These are phyloP conservation scores for Halcyon leucocephala DNA, from an alignment of 2,797 vertebrate species.

Conservation along the genomic window DNA sequence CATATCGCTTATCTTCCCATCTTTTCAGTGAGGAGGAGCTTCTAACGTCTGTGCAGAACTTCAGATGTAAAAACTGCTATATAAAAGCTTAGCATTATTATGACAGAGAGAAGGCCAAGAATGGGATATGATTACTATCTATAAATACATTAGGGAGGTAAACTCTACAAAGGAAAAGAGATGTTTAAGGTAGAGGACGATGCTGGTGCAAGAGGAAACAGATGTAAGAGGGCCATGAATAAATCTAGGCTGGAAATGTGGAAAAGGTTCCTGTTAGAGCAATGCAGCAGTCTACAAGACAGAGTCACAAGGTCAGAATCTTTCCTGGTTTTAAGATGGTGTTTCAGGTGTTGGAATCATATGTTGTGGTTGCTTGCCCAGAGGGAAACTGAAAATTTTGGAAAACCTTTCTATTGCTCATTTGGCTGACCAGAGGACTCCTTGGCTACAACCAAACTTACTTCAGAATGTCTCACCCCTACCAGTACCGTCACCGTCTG, in stretches of 20 bases:
- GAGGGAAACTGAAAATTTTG: not conserved
- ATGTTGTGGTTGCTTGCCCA: not conserved
- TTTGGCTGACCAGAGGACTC: not conserved
- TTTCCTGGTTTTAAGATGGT: not conserved
- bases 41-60: conserved; percentile 22
- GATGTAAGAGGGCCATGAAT: not conserved
- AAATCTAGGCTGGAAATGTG: not conserved
- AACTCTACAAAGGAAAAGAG: conserved; percentile 10
- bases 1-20: conserved; percentile 35
- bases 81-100: conserved; percentile 31
- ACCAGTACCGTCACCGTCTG: not conserved
- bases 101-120: not conserved
- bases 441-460: not conserved
- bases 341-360: not conserved
- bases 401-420: not conserved
- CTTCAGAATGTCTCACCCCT: not conserved
- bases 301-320: not conserved
- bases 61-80: conserved; percentile 9
- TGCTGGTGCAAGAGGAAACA: not conserved
- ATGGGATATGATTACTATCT: conserved; percentile 28
- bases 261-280: not conserved
- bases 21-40: conserved; percentile 36
- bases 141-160: conserved; percentile 9
- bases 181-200: not conserved
- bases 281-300: not conserved